phyloP scores from a whole-genome alignment of 2,888 invertebrate genomes.

The Leucoma salicis region DNA sequence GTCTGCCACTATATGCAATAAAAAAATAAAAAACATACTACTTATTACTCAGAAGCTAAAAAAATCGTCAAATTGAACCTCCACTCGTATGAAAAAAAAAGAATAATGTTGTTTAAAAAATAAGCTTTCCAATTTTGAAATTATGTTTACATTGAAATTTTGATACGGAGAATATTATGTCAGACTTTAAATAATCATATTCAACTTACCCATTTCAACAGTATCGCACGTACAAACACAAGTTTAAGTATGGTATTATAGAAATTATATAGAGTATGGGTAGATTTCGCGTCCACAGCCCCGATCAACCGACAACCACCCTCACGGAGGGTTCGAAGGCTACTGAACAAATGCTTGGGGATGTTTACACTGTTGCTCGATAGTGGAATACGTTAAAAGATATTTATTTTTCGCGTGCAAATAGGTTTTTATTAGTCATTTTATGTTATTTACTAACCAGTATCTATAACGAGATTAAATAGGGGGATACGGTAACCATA shows the following conservation, averaged over 20 bases:
- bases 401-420: background rate
- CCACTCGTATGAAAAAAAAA: too few species aligned
- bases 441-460: background rate
- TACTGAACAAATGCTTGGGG: constrained; percentile 23
- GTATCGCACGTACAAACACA: background rate
- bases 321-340: constrained; percentile 26
- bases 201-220: constrained; percentile 7
- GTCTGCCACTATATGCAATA: too few species aligned
- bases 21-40: too few species aligned
- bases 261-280: background rate
- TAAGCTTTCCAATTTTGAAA: too few species aligned
- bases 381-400: background rate
- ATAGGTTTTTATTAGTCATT: background rate
- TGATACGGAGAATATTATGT: background rate
- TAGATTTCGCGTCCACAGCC: background rate
- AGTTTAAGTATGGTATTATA: background rate
- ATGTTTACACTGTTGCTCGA: constrained; percentile 12
- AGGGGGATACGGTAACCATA: background rate
- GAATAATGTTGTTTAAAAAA: too few species aligned
- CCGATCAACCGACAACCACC: constrained; percentile 25
- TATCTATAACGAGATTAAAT: background rate
- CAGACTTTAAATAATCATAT: background rate
- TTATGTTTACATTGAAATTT: too few species aligned
- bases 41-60: too few species aligned
- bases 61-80: too few species aligned